These are phyloP conservation scores for Oreochromis tanganicae DNA, from an alignment of 2,113 vertebrate genomes.

Conservation along the genomic window DNA sequence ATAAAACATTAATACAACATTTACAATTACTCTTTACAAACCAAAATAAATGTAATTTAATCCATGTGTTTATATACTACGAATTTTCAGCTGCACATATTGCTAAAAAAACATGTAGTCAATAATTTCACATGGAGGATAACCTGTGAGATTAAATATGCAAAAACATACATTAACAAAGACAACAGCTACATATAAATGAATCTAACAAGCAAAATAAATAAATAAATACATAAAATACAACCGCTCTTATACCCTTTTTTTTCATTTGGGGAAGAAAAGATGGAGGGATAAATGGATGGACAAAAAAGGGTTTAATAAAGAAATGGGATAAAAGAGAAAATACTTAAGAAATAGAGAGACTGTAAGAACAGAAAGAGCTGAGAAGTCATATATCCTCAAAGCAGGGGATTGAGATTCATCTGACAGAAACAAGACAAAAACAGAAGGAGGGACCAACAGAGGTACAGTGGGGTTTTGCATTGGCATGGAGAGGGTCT, in stretches of 20 bases:
- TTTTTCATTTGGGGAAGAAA: not conserved
- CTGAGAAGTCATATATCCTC: not conserved
- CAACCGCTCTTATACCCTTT: not conserved
- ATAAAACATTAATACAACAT: not conserved
- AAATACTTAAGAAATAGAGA: not conserved
- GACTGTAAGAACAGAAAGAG: not conserved
- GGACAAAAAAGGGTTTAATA: not conserved
- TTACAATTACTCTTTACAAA: not conserved
- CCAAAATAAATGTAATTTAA: not conserved
- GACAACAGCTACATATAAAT: not conserved
- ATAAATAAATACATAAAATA: not conserved
- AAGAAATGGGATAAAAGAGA: not conserved
- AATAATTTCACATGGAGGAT: not conserved
- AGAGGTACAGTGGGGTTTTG: not conserved
- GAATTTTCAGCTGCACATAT: not conserved
- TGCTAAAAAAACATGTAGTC: not conserved
- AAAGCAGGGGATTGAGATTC: constrained; percentile 21
- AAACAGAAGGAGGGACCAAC: not conserved
- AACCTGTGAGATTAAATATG: not conserved
- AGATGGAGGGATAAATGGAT: not conserved
- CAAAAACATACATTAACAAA: not conserved
- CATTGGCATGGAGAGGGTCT: not conserved
- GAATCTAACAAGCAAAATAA: not conserved
- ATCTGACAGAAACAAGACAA: not conserved
- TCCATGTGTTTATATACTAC: not conserved